Evolutionary conservation across 2,797 vertebrate genomes (phyloP).

Genomic region (Holocentrus rufus): DNA sequence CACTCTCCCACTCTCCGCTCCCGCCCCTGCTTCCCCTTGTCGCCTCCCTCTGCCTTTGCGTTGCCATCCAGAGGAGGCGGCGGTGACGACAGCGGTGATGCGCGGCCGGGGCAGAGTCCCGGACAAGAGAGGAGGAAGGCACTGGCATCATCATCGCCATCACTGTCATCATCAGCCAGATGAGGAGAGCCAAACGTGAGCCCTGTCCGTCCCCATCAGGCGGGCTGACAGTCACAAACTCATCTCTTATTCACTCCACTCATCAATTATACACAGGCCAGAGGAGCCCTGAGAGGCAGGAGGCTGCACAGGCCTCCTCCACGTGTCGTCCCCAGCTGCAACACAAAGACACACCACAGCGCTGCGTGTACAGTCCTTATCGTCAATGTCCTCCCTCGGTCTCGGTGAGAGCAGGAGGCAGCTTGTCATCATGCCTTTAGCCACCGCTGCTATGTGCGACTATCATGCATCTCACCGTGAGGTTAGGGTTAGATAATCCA

Average conservation of each 20-base stretch:
- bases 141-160: constrained; percentile 58
- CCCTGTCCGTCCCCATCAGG: constrained; percentile 76
- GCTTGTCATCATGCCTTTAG: constrained; percentile 61
- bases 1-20: constrained; percentile 30
- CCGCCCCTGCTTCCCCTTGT: constrained; percentile 11
- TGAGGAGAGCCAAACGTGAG: constrained; percentile 77
- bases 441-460: constrained; percentile 34
- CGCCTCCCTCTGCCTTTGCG: constrained; percentile 37
- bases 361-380: constrained; percentile 45
- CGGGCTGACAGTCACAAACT: constrained; percentile 77
- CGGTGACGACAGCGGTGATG: constrained; percentile 49
- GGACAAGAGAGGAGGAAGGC: constrained; percentile 47
- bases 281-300: constrained; percentile 78
- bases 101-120: constrained; percentile 16
- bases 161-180: constrained; percentile 73
- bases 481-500: constrained; percentile 39
- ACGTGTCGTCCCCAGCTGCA: constrained; percentile 40
- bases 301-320: constrained; percentile 53
- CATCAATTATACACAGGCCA: constrained; percentile 82
- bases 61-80: constrained; percentile 61
- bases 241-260: constrained; percentile 78
- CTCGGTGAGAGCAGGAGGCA: constrained; percentile 60
- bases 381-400: constrained; percentile 50
- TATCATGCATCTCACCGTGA: constrained; percentile 54
- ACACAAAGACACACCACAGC: constrained; percentile 44